A percentile compares a stretch with the other conserved stretches of the same genome.
phyloP scores from a whole-genome alignment of 2,888 invertebrate species.

The Carabus problematicus region DNA sequence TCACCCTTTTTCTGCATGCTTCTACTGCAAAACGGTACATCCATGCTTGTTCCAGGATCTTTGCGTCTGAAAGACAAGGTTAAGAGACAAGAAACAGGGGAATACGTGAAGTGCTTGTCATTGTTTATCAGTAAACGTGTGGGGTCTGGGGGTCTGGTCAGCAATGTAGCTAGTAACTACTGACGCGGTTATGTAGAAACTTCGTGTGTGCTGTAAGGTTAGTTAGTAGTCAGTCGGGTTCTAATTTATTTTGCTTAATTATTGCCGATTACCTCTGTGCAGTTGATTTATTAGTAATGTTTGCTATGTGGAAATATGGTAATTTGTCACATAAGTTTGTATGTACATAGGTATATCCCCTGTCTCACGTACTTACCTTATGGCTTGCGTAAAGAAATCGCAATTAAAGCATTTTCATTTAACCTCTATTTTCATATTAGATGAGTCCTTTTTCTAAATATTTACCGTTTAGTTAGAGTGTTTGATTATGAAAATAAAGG shows the following conservation, averaged over 20 bases:
- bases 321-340: slow-evolving; percentile 23
- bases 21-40: not conserved
- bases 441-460: too few relatives aligned
- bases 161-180: not conserved
- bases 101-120: slow-evolving; percentile 36
- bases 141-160: slow-evolving; percentile 15
- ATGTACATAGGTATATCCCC: too few relatives aligned
- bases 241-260: slow-evolving; percentile 41
- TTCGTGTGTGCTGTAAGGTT: not conserved
- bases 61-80: slow-evolving; percentile 1
- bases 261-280: slow-evolving; percentile 36
- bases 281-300: slow-evolving; percentile 33
- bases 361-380: too few relatives aligned
- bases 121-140: slow-evolving; percentile 31
- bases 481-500: too few relatives aligned
- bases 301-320: slow-evolving; percentile 39
- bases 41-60: not conserved
- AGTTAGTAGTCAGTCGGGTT: slow-evolving; percentile 17
- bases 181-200: not conserved
- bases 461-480: too few relatives aligned
- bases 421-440: too few relatives aligned
- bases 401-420: too few relatives aligned
- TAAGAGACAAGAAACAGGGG: slow-evolving; percentile 11
- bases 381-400: too few relatives aligned
- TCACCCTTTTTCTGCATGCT: not conserved